phyloP scores from a whole-genome alignment of 2,797 vertebrate genomes.

The Oophaga sylvatica region DNA sequence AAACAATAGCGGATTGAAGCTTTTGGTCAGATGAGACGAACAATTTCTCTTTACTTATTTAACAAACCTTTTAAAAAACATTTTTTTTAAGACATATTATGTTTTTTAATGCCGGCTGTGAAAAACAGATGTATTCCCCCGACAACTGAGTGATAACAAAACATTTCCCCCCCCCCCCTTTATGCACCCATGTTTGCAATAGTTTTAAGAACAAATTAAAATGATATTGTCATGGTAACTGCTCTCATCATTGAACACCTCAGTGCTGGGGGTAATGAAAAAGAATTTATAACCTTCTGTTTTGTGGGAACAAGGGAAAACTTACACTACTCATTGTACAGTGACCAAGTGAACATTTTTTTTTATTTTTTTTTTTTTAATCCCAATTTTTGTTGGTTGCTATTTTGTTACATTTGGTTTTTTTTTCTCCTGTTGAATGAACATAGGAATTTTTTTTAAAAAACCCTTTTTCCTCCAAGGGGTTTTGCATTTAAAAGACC shows the following conservation, averaged over 20 bases:
- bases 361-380: no score
- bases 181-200: neutral
- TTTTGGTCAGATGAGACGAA: neutral
- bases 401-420: neutral
- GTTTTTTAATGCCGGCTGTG: neutral
- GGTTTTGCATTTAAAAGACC: no score
- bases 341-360: neutral
- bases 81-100: neutral
- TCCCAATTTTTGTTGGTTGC: neutral
- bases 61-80: neutral
- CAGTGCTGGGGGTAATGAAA: neutral
- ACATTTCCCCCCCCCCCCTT: no score
- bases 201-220: neutral
- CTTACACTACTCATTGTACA: neutral
- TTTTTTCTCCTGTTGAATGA: neutral
- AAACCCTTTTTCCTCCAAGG: no score
- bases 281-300: slow-evolving; percentile 9
- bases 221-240: slow-evolving; percentile 7
- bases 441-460: neutral
- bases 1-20: neutral
- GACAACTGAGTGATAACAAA: neutral
- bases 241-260: neutral
- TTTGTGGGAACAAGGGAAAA: neutral
- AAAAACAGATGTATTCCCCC: neutral
- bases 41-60: neutral